Conservation (phyloP, 2,888 invertebrate species). For the Chalcosyrphus nemorum region DNA sequence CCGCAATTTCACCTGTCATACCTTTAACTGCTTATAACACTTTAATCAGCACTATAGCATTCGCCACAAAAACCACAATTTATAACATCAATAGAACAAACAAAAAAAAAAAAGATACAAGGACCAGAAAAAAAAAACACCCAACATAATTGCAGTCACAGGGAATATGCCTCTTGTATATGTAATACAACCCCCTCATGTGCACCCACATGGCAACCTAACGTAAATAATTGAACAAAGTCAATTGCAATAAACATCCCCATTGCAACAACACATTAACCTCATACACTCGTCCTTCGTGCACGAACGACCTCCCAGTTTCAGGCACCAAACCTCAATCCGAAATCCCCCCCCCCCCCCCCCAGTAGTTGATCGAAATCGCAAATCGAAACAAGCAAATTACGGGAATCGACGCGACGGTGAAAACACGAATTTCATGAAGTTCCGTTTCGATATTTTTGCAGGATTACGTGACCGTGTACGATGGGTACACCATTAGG, state of each 20-base stretch:
- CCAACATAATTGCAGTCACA: constrained; percentile 37
- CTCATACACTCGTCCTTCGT: constrained; percentile 4
- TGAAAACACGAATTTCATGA: constrained; percentile 65
- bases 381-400: constrained; percentile 67
- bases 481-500: constrained; percentile 93
- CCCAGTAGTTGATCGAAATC: constrained; percentile 43
- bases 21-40: constrained; percentile 19
- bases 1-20: constrained; percentile 30
- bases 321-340: too few relatives aligned
- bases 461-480: constrained; percentile 92
- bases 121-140: constrained; percentile 5
- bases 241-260: constrained; percentile 64
- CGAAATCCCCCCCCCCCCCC: background rate
- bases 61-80: constrained; percentile 51
- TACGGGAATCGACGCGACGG: constrained; percentile 49
- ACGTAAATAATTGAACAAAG: constrained; percentile 71
- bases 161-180: background rate
- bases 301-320: background rate
- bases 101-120: background rate
- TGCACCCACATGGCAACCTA: constrained; percentile 14
- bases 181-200: background rate
- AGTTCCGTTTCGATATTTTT: constrained; percentile 70
- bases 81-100: constrained; percentile 48
- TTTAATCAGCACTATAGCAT: constrained; percentile 38
- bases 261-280: constrained; percentile 36